A percentile compares a stretch with the other conserved stretches of the same genome.
Conservation (phyloP, 2,888 invertebrate genomes). For the Mechanitis mazaeus region DNA sequence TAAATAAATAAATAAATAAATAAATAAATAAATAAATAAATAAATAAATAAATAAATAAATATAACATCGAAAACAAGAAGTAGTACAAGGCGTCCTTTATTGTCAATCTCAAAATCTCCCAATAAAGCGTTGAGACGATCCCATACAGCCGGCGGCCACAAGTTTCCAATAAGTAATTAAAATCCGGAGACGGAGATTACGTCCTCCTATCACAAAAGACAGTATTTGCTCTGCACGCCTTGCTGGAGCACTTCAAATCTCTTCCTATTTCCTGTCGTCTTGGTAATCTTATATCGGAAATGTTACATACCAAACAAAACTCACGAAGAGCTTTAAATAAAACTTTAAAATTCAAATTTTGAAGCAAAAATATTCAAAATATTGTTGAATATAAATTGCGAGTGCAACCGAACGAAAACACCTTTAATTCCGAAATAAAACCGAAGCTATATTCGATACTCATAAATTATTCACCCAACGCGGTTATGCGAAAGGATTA, state of each 20-base stretch:
- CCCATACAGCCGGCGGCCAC: conserved; percentile 70
- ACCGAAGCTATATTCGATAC: conserved; percentile 22
- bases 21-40: background rate
- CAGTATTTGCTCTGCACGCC: conserved; percentile 59
- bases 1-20: background rate
- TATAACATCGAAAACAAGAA: conserved; percentile 22
- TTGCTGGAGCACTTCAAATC: conserved; percentile 50
- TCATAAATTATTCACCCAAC: conserved; percentile 32
- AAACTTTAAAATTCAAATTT: too few relatives aligned
- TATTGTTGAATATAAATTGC: background rate
- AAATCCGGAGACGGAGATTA: conserved; percentile 71
- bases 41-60: background rate
- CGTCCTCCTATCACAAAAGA: conserved; percentile 56
- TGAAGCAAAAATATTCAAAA: background rate
- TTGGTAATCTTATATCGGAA: conserved; percentile 30
- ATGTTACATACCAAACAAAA: conserved; percentile 16
- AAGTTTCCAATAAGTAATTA: conserved; percentile 77
- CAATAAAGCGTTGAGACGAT: conserved; percentile 67
- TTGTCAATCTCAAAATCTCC: conserved; percentile 53
- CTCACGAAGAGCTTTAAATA: background rate
- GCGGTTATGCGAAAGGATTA: conserved; percentile 40
- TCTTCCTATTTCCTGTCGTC: conserved; percentile 57
- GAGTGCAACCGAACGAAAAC: conserved; percentile 1
- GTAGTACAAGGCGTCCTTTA: conserved; percentile 38
- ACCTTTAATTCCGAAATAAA: conserved; percentile 16